These are phyloP conservation scores for Machimus atricapillus DNA, from an alignment of 2,888 invertebrate genomes.

Conservation along the genomic window DNA sequence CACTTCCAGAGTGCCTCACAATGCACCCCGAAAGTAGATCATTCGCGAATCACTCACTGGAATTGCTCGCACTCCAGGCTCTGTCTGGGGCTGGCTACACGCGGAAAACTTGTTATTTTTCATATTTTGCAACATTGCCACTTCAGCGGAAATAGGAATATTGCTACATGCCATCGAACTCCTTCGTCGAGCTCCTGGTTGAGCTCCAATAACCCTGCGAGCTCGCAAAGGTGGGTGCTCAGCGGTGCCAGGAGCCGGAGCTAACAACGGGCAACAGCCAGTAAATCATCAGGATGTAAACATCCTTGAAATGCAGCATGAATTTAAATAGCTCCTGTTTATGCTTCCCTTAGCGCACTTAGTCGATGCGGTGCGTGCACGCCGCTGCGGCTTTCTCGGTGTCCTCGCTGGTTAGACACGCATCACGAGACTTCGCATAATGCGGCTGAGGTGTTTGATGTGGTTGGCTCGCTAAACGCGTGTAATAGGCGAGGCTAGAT, in stretches of 20 bases:
- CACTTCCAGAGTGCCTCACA: not conserved
- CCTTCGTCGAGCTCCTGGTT: not conserved
- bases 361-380: not conserved
- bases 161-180: not conserved
- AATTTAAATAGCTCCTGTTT: not conserved
- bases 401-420: not conserved
- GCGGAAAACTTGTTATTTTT: not conserved
- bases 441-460: not conserved
- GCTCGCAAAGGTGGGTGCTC: not conserved
- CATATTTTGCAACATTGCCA: not conserved
- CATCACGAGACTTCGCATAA: not conserved
- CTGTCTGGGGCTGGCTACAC: not conserved
- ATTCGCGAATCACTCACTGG: not conserved
- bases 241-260: not conserved
- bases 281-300: not conserved
- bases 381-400: not conserved
- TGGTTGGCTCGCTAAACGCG: not conserved
- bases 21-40: not conserved
- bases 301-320: not conserved
- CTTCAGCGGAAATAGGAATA: not conserved
- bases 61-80: not conserved
- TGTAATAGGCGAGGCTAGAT: not conserved
- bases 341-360: not conserved
- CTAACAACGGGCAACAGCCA: not conserved
- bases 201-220: not conserved